These are phyloP conservation scores for Xiphophorus couchianus DNA, from an alignment of 2,113 vertebrate genomes.

Conservation along the genomic window DNA sequence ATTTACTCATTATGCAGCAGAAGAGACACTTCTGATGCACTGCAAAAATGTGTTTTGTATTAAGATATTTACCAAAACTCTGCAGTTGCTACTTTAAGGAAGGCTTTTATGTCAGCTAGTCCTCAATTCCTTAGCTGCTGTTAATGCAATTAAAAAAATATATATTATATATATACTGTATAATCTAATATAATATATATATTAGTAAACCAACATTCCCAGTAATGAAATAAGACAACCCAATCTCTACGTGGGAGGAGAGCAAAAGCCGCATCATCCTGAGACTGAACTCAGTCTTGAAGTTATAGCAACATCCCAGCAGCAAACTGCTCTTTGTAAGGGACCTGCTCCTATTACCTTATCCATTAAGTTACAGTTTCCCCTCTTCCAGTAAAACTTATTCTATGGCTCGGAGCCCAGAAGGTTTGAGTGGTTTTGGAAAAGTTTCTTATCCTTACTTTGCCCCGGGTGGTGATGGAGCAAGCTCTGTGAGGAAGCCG, in stretches of 20 bases:
- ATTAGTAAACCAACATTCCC: no score
- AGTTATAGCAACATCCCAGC: slow-evolving; percentile 31
- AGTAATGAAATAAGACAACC: neutral
- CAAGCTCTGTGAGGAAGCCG: slow-evolving; percentile 51
- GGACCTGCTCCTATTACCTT: slow-evolving; percentile 58
- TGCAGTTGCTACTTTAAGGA: neutral
- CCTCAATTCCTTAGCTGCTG: neutral
- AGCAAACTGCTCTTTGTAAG: slow-evolving; percentile 31
- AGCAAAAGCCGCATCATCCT: slow-evolving; percentile 32
- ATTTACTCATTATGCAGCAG: neutral
- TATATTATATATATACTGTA: no score
- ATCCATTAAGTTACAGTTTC: slow-evolving; percentile 41
- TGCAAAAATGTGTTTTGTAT: neutral
- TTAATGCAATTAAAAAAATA: neutral
- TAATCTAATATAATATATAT: no score
- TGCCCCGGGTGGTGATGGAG: slow-evolving; percentile 53
- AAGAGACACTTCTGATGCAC: neutral
- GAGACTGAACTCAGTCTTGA: slow-evolving; percentile 25
- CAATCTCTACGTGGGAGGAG: slow-evolving; percentile 9
- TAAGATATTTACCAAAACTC: neutral
- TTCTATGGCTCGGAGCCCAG: slow-evolving; percentile 39
- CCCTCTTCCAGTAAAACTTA: slow-evolving; percentile 52
- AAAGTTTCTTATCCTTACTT: slow-evolving; percentile 58
- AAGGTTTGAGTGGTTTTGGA: slow-evolving; percentile 55
- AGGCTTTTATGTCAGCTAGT: neutral